Conservation (phyloP, 2,113 vertebrate genomes). For the Xerus inauris region DNA sequence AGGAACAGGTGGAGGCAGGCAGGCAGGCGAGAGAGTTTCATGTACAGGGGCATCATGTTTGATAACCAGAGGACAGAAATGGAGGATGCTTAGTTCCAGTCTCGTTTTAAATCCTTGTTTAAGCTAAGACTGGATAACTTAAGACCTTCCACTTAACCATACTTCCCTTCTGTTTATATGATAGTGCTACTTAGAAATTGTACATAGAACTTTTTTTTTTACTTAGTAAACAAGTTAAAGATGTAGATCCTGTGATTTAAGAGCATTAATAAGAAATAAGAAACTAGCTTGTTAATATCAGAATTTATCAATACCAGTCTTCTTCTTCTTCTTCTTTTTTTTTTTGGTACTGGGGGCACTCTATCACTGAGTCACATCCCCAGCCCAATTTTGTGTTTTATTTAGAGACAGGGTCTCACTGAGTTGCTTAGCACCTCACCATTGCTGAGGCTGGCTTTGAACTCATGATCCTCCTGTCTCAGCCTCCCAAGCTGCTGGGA, state of each 20-base stretch:
- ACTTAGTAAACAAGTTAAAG: neutral
- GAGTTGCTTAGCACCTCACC: too few relatives aligned
- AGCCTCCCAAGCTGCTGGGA: too few relatives aligned
- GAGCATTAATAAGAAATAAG: neutral
- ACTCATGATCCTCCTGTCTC: too few relatives aligned
- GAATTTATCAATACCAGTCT: neutral
- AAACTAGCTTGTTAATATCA: conserved; percentile 8
- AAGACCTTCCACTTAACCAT: neutral
- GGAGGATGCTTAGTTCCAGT: neutral
- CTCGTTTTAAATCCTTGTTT: neutral
- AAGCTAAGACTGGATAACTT: neutral
- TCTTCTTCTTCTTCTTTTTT: neutral
- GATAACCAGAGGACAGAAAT: neutral
- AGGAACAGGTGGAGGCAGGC: neutral
- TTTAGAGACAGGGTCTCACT: too few relatives aligned
- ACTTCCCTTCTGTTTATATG: neutral
- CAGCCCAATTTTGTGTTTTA: too few relatives aligned
- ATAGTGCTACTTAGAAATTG: neutral
- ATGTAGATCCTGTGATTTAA: neutral
- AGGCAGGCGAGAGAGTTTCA: neutral
- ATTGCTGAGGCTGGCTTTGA: too few relatives aligned
- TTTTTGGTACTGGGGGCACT: too few relatives aligned
- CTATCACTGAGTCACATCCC: too few relatives aligned
- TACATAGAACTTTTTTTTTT: neutral
- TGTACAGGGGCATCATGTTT: neutral